phyloP scores from a whole-genome alignment of 2,797 vertebrate genomes.

The Octomys mimax region DNA sequence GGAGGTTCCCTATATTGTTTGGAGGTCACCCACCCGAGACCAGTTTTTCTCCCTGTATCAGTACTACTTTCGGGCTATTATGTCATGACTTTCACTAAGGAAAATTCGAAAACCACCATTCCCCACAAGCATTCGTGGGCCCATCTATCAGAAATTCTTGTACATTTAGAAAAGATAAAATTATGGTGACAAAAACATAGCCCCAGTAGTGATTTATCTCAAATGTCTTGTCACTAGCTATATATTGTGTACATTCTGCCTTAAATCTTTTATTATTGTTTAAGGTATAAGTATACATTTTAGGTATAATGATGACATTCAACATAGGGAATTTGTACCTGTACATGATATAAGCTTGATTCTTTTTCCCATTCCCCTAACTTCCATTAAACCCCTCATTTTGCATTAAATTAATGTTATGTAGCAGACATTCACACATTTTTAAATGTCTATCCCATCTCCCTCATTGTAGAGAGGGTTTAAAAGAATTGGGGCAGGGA shows the following conservation, averaged over 20 bases:
- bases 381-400: not conserved
- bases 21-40: too few species aligned
- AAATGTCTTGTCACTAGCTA: not conserved
- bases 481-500: not conserved
- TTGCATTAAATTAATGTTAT: not conserved
- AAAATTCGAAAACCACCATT: not conserved
- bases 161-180: slow-evolving; percentile 24
- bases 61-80: not conserved
- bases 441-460: slow-evolving; percentile 46
- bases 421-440: slow-evolving; percentile 2
- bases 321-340: not conserved
- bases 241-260: not conserved
- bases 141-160: not conserved
- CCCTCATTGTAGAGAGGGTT: not conserved
- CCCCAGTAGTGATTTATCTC: not conserved
- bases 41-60: too few species aligned
- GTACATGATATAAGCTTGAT: not conserved
- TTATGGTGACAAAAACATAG: not conserved
- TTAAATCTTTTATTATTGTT: not conserved
- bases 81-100: not conserved
- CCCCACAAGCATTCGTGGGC: not conserved
- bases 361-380: not conserved
- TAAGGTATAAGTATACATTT: not conserved
- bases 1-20: too few species aligned
- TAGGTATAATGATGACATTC: not conserved